Evolutionary conservation across 1,140 invertebrate species (phyloP), one percentile per base, ranked within the genome.

Genomic region (Drosophila truncata): DNA sequence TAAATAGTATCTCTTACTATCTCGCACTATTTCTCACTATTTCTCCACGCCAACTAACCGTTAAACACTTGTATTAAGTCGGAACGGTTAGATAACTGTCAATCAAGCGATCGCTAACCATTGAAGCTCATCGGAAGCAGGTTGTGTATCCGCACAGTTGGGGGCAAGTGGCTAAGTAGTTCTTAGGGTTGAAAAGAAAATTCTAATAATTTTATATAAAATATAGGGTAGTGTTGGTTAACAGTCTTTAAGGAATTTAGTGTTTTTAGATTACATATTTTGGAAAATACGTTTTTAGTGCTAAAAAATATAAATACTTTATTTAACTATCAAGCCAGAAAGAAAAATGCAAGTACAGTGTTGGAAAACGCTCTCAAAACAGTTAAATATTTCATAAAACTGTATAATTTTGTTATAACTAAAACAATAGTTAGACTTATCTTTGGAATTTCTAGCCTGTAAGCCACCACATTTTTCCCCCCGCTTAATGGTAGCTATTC

Each of bases 31-130:
- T 39, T 62, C 62, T 62, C 65, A 54, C 63, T 39, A 67, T 41
- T 69, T 52, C 33, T 55, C 46, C 33, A 72, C 67, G 27, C 31
- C 33, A 35, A 27, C 65, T 58, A 49, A 72, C 70, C 47, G 70
- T 72, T 72, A 72, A 72, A 41, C 54, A 58, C 70, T 72, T 72
- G 70, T 72, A 72, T 72, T 72, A 72, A 72, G 41, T 72, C 70
- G 37, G n/a, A 76, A 66, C 61, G 52, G 73, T 76, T 76, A 66
- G 73, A 75, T 76, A 76, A 76, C 73, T 76, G 73, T 76, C 73
- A 76, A 76, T 76, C 73, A 76, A 74, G 69, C 57, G 60, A 64
- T 74, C 41, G 33, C 77, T 29, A 67, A 18, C 44, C 66, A 72
- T 72, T 71, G 50, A 72, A 72, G 70, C 70, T 72, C 70, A 60